Conservation (phyloP, 2,888 invertebrate genomes). For the Cepaea hortensis region DNA sequence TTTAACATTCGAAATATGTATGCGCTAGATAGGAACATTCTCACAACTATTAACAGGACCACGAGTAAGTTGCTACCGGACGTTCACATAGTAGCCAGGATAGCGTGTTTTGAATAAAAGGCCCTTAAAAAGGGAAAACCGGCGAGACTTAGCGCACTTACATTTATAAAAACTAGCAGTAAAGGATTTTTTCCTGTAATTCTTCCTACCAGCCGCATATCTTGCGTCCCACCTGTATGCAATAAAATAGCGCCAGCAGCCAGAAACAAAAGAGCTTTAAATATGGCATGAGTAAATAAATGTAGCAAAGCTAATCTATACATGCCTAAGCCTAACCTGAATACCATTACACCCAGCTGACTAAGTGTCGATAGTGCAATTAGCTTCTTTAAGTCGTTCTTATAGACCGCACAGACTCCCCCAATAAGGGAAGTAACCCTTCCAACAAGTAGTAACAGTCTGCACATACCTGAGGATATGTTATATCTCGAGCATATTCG, state of each 20-base stretch:
- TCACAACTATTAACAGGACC: too few relatives aligned
- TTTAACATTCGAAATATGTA: too few relatives aligned
- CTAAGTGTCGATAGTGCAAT: slow-evolving; percentile 87
- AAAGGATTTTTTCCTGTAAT: slow-evolving; percentile 60
- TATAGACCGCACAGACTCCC: slow-evolving; percentile 74
- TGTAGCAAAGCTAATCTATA: slow-evolving; percentile 83
- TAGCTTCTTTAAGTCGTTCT: slow-evolving; percentile 84
- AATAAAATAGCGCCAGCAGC: slow-evolving; percentile 83
- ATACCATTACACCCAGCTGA: slow-evolving; percentile 85
- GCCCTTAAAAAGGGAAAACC: slow-evolving; percentile 69
- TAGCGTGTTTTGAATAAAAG: slow-evolving; percentile 70
- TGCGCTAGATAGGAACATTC: too few relatives aligned
- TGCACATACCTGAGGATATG: slow-evolving; percentile 75
- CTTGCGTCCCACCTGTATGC: not conserved
- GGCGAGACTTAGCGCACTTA: slow-evolving; percentile 59
- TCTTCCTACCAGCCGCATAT: slow-evolving; percentile 48
- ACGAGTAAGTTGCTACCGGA: too few relatives aligned
- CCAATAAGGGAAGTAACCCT: slow-evolving; percentile 72
- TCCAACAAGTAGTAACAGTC: slow-evolving; percentile 80
- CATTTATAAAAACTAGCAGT: slow-evolving; percentile 55
- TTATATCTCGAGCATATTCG: slow-evolving; percentile 80
- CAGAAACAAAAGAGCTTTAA: slow-evolving; percentile 86
- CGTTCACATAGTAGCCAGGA: slow-evolving; percentile 51
- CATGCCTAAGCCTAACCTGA: slow-evolving; percentile 80
- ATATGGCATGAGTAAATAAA: slow-evolving; percentile 85